Conservation (phyloP, 35 echinoderm and acorn worm genomes). For the Amphiura filiformis region DNA sequence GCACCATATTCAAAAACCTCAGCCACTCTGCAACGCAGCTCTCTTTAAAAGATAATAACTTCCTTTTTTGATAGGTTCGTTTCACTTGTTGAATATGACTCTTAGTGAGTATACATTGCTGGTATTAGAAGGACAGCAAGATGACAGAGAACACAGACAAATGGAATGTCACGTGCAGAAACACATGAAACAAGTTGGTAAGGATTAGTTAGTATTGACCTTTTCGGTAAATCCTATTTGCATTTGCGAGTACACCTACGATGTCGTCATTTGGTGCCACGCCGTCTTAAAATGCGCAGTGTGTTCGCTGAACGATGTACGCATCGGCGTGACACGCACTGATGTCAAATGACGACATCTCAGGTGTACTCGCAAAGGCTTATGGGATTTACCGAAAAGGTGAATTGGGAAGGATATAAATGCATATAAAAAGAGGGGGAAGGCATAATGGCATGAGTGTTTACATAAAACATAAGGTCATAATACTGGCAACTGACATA, state of each 20-base stretch:
- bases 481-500: not conserved
- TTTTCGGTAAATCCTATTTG: too few relatives aligned
- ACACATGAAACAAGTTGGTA: constrained; percentile 68
- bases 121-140: constrained; percentile 61
- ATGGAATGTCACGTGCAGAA: constrained; percentile 34
- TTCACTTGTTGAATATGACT: constrained; percentile 56
- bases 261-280: too few relatives aligned
- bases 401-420: not conserved
- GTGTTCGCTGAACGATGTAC: too few relatives aligned
- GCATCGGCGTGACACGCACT: too few relatives aligned
- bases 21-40: too few relatives aligned
- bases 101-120: constrained; percentile 49
- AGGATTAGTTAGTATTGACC: not conserved
- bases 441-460: not conserved
- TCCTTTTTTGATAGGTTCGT: too few relatives aligned
- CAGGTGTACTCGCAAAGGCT: too few relatives aligned
- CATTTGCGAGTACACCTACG: too few relatives aligned
- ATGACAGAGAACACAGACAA: not conserved
- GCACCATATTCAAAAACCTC: too few relatives aligned
- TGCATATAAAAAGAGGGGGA: not conserved
- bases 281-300: not conserved
- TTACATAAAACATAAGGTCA: not conserved
- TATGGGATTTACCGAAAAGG: too few relatives aligned
- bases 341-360: too few relatives aligned
- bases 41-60: too few relatives aligned